Percentiles rank a stretch among this genome's conserved stretches.
Evolutionary conservation across 2,888 invertebrate genomes (phyloP).

Genomic region (Theretra japonica): DNA sequence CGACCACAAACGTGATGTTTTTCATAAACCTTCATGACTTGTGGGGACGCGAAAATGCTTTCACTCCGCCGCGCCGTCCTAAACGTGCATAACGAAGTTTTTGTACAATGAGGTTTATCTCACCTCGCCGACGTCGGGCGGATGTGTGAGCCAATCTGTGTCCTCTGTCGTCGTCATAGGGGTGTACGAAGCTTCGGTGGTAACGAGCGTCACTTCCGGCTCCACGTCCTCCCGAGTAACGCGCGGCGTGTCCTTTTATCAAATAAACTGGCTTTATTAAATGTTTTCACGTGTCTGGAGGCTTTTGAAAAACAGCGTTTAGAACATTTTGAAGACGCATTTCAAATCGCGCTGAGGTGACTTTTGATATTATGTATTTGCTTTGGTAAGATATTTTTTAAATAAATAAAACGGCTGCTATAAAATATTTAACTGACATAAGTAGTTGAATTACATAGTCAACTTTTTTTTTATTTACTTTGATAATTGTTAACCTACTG

Average conservation of each 20-base stretch:
- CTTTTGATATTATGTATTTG: too few relatives aligned
- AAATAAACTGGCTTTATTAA: slow-evolving; percentile 2
- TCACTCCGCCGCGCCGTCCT: neutral
- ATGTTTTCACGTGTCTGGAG: neutral
- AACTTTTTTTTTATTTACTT: too few relatives aligned
- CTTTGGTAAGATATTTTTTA: too few relatives aligned
- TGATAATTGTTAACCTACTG: too few relatives aligned
- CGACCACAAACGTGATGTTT: neutral
- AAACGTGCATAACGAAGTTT: slow-evolving; percentile 29
- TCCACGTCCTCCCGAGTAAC: slow-evolving; percentile 56
- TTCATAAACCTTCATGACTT: slow-evolving; percentile 10
- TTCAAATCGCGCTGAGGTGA: neutral
- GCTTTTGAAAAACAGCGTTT: neutral
- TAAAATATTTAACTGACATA: too few relatives aligned
- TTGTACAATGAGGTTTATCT: slow-evolving; percentile 42
- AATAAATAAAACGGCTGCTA: too few relatives aligned
- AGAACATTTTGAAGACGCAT: neutral
- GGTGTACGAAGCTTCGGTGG: slow-evolving; percentile 69
- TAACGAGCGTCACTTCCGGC: slow-evolving; percentile 56
- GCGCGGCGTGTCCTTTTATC: slow-evolving; percentile 18
- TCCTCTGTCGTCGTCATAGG: slow-evolving; percentile 74
- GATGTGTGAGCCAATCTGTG: slow-evolving; percentile 77
- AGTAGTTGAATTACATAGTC: too few relatives aligned
- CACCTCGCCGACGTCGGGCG: slow-evolving; percentile 64
- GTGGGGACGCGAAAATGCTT: slow-evolving; percentile 1